A percentile compares a stretch with the other conserved stretches of the same genome.
Evolutionary conservation across 2,888 invertebrate genomes (phyloP).

Genomic region (Orthosia gracilis): DNA sequence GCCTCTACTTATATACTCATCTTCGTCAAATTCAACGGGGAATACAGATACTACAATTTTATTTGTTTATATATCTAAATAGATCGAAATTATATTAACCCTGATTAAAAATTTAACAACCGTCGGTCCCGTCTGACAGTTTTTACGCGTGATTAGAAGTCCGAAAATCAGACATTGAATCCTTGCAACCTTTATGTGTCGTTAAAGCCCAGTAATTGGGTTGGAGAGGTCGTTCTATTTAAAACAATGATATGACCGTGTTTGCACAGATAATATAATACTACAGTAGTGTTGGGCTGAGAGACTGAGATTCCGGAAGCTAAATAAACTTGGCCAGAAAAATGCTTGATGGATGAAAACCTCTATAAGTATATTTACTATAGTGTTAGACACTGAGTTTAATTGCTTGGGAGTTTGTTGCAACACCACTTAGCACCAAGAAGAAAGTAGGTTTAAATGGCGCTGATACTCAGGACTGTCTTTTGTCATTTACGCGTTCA

Average conservation of each 20-base stretch:
- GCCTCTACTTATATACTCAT: background rate
- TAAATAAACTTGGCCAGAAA: background rate
- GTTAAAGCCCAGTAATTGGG: background rate
- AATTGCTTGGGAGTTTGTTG: background rate
- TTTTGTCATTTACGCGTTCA: too few relatives aligned
- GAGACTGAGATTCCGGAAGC: background rate
- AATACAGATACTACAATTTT: background rate
- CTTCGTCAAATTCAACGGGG: background rate
- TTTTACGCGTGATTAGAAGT: constrained; percentile 1
- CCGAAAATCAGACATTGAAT: background rate
- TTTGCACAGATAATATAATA: too few relatives aligned
- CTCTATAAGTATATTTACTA: too few relatives aligned
- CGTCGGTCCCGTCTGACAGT: constrained; percentile 2
- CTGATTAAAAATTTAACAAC: constrained; percentile 15
- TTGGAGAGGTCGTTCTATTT: background rate
- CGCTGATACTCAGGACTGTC: too few relatives aligned
- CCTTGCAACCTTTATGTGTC: background rate
- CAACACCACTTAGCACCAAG: too few relatives aligned
- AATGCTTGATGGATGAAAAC: background rate
- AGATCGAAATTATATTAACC: background rate
- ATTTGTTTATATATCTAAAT: background rate
- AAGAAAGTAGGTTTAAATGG: too few relatives aligned
- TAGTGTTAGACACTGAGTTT: background rate
- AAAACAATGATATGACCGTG: constrained; percentile 1
- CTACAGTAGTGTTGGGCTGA: too few relatives aligned